phyloP scores from a whole-genome alignment of 2,113 vertebrate genomes.

The Tenrec ecaudatus region DNA sequence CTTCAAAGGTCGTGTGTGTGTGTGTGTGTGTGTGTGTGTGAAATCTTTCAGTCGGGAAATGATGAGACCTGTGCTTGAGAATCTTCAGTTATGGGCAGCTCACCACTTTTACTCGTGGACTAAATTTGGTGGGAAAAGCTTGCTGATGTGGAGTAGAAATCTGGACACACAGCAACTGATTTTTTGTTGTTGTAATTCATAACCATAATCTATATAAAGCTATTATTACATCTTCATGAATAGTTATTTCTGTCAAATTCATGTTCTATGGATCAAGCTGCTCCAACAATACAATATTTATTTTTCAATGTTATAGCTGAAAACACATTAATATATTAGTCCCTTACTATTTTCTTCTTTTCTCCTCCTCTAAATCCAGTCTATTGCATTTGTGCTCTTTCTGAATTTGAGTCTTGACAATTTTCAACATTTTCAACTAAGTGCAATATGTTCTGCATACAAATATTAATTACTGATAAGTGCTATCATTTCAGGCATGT shows the following conservation, averaged over 20 bases:
- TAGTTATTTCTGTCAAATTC: background rate
- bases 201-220: background rate
- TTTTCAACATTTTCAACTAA: constrained; percentile 2
- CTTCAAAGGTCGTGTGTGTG: too few species aligned
- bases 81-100: background rate
- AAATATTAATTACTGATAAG: background rate
- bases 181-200: too few species aligned
- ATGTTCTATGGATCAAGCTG: background rate
- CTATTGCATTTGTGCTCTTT: background rate
- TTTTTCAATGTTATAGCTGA: background rate
- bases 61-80: too few species aligned
- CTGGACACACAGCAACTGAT: too few species aligned
- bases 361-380: too few species aligned
- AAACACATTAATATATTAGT: background rate
- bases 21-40: too few species aligned
- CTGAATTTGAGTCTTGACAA: background rate
- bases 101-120: background rate
- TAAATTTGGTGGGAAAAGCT: background rate
- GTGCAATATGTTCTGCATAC: background rate
- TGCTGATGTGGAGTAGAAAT: background rate
- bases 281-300: background rate
- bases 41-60: too few species aligned
- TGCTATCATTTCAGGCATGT: background rate
- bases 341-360: background rate
- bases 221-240: background rate